phyloP scores from a whole-genome alignment of 1,140 invertebrate species.

The Amyelois transitella region DNA sequence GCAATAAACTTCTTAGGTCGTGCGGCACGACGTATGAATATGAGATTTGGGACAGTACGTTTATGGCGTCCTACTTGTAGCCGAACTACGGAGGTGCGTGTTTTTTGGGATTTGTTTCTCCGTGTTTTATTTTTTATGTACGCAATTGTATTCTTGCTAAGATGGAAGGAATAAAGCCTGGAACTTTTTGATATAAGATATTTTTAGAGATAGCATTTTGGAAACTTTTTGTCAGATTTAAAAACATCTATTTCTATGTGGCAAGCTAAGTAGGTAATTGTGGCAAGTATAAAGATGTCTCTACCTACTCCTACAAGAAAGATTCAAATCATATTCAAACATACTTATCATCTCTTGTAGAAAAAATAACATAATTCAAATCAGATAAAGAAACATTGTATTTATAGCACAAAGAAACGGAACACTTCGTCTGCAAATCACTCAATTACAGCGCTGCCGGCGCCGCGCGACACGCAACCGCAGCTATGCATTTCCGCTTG shows the following conservation, averaged over 20 bases:
- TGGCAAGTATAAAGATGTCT: too few species aligned
- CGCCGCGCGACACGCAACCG: not conserved
- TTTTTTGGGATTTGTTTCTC: not conserved
- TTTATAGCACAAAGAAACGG: not conserved
- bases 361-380: too few species aligned
- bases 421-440: not conserved
- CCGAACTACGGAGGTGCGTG: not conserved
- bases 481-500: not conserved
- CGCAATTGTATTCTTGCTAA: not conserved
- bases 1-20: not conserved
- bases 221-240: too few species aligned
- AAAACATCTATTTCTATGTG: too few species aligned
- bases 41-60: not conserved
- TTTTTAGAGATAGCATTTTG: too few species aligned
- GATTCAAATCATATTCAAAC: too few species aligned
- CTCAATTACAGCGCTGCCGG: not conserved
- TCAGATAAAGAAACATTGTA: not conserved
- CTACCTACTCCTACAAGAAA: too few species aligned
- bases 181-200: too few species aligned
- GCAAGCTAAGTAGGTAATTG: too few species aligned
- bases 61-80: not conserved
- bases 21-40: not conserved
- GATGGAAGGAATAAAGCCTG: not conserved
- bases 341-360: too few species aligned
- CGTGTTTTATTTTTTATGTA: not conserved